Evolutionary conservation across 2,888 invertebrate genomes (phyloP), one percentile per base, ranked within the genome.

Genomic region (Lepidochitona cinerea): DNA sequence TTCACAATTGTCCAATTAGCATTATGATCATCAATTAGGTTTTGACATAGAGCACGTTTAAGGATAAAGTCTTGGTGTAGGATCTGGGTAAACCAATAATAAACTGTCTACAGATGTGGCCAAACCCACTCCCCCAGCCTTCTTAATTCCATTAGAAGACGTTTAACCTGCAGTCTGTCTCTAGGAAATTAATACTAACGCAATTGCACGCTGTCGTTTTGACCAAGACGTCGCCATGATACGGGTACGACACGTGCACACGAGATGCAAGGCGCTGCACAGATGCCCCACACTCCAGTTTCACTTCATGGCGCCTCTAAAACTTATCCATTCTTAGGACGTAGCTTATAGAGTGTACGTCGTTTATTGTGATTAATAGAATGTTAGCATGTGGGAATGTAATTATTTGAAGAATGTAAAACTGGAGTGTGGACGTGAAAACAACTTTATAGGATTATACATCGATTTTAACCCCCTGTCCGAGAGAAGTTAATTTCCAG

Each of bases 311-410:
- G 32, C 32, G 59, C 14, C 32, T 29, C 29, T 4, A 29, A 29
- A 59, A 59, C 26, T 59, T 32, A 18, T 14, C 23, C 23, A 59
- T 59, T 26, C 12, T 23, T 29, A 29, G 59, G 59, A 14, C 26
- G 23, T 29, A 26, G 23, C 26, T 59, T 26, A 32, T 23, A 29
- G 29, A 26, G 49, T 23, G 29, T 23, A 26, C 29, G 59, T 59
- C 59, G 59, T 9, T 59, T 32, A 14, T 32, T 59, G 23, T 59
- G 59, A 59, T 59, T 59, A 59, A 59, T 59, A 59, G 59, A 29
- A 23, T 59, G 59, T 59, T 59, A 59, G 59, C 59, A 59, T 59
- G 59, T 29, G 59, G 59, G 59, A 59, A 59, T 59, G 59, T 59
- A 59, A 59, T 59, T 59, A 59, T 59, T 59, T 59, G 59, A 29